phyloP scores from a whole-genome alignment of 1,140 invertebrate species.

The Neotoxoptera formosana region DNA sequence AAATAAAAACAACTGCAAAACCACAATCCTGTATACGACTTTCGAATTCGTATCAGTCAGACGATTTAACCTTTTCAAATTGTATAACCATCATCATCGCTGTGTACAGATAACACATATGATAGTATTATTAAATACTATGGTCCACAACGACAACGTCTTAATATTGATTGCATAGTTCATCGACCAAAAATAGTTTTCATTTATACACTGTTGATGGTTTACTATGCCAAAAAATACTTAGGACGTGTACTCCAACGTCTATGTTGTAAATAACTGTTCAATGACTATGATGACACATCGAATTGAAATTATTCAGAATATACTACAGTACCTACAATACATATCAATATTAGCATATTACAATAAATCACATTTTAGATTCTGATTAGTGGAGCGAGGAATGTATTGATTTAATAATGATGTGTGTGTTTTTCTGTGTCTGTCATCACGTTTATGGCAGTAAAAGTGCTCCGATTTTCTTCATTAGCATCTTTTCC shows the following conservation, averaged over 20 bases:
- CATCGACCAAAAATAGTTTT: neutral
- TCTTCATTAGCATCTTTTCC: no score
- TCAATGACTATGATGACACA: neutral
- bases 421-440: no score
- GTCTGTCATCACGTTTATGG: no score
- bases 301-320: neutral
- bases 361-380: no score
- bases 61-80: neutral
- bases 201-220: neutral
- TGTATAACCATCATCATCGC: neutral
- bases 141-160: neutral
- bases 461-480: no score
- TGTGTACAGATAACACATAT: no score
- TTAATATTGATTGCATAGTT: neutral
- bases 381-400: no score
- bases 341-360: neutral
- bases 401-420: no score
- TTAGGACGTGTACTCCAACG: neutral
- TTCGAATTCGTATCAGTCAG: neutral
- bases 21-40: neutral
- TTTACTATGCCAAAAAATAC: slow-evolving; percentile 6
- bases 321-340: neutral
- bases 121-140: neutral
- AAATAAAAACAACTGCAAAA: neutral
- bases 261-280: neutral